Evolutionary conservation across 1,140 invertebrate species (phyloP), one percentile per base, ranked within the genome.

Genomic region (Gryllus bimaculatus): DNA sequence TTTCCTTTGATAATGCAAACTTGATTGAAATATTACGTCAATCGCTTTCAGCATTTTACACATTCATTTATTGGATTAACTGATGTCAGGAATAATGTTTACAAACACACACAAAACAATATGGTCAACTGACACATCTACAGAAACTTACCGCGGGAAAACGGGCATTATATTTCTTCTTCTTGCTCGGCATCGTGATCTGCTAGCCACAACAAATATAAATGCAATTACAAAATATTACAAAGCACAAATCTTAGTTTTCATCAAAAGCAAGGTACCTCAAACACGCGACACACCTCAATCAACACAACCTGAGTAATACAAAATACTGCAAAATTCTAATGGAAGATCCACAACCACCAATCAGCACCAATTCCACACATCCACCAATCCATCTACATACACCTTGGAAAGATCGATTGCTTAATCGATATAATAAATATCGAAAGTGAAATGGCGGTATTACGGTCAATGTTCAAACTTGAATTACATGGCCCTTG

Each of bases 121-220:
- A 75, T 47, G 47, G 47, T 12, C 8, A 13, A 26, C 20, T 21
- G 74, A 75, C 47, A 79, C n/a, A 13, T 76, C 39, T 82, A 88
- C 93, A 93, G 90, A 97, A 82, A 88, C 93, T 93, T 90, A 97
- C 96, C 82, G 95, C 95, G 83, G 96, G 96, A 89, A 98, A 98
- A 85, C 96, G 91, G 21, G 95, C 94, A 88, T 97, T 97, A 85
- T 96, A 97, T 91, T 97, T 97, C 90, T 96, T 97, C 90, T 97
- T 97, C 87, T 98, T 98, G 82, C 93, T 96, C 26, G 96, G 96
- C 96, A 98, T 97, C 86, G 85, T 90, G 8, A 39, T 39, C 26
- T 39, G 26, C 5, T 5, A 39, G 26, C 26, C 26, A 79, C 54
- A 48, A 74, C 47, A 10, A 39, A 66, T 66, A 66, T 15, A n/a